Base-by-base conservation (phyloP, 2,113 vertebrate genomes). In the Glaucidium brasilianum region DNA sequence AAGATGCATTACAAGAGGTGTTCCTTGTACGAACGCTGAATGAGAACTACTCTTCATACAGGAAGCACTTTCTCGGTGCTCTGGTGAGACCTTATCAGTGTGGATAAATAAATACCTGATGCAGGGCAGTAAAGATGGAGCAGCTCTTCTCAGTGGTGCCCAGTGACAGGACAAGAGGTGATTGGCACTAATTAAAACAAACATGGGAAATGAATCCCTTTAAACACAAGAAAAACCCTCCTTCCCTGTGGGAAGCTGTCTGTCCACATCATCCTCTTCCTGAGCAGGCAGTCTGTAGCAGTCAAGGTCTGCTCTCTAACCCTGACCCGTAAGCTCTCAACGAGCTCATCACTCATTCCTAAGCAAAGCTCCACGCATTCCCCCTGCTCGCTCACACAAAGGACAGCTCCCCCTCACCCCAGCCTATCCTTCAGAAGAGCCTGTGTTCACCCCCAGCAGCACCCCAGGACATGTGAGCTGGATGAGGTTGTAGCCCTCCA, bases 11-110 rank as follows among this genome's bases (percentile, higher is more conserved):
- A 10, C 3, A 5, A 9, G 22, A 12, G 37, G 27, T 3, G 13
- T 0, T 39, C 5, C 1, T 1, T 2, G 43, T 1, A 43, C 5
- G 41, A 43, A 64, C 1, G 34, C 25, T 21, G 41, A 30, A 11
- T 3, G 27, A 81, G 59, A 49, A 13, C 1, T 3, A 4, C 45
- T 45, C 29, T 10, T 34, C 34, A 5, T 0, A 19, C 0, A 34
- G 58, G 53, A 47, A 30, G 75, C 18, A 7, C 10, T 4, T 43
- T 21, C 63, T 52, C 3, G 0, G 19, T 5, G 59, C 75, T 84
- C 34, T 13, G 76, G 10, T 12, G 27, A 53, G 21, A 39, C 12
- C 4, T 3, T 7, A 20, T 6, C 15, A 5, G 0, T 9, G 25
- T 8, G 29, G 29, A 13, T 5, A 12, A n/a, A 55, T 6, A 25